Conservation (phyloP, 1,140 invertebrate species). For the Cotesia glomerata region DNA sequence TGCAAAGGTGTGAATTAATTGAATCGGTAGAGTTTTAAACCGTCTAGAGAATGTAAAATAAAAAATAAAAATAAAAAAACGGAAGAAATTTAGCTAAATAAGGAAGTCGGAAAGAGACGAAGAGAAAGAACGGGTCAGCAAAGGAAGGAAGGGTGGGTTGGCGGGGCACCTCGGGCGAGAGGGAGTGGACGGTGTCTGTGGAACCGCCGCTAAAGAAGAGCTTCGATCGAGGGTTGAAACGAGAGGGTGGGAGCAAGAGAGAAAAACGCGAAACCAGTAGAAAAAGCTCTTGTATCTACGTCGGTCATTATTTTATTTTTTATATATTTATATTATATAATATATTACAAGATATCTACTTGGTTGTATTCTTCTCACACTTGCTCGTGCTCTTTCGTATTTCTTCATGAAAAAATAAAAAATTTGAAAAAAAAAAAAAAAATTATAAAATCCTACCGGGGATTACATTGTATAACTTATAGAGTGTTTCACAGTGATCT, state of each 20-base stretch:
- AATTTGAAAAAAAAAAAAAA: too few relatives aligned
- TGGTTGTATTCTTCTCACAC: conserved; percentile 12
- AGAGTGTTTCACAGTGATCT: conserved; percentile 52
- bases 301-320: conserved; percentile 12
- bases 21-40: background rate
- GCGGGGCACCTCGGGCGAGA: background rate
- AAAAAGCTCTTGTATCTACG: conserved; percentile 9
- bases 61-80: background rate
- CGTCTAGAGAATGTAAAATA: background rate
- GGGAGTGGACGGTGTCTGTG: conserved; percentile 34
- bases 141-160: conserved; percentile 7
- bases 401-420: background rate
- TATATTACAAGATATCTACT: too few relatives aligned
- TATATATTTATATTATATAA: conserved; percentile 31
- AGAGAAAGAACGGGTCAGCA: conserved; percentile 22
- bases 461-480: background rate
- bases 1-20: background rate
- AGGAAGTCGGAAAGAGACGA: background rate
- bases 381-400: conserved; percentile 13
- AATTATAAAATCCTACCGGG: conserved; percentile 4
- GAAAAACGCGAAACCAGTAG: conserved; percentile 1
- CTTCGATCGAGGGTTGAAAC: conserved; percentile 48
- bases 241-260: conserved; percentile 20
- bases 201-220: conserved; percentile 41
- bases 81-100: background rate